Base-by-base conservation (phyloP, 2,888 invertebrate species). In the Homarus gammarus region DNA sequence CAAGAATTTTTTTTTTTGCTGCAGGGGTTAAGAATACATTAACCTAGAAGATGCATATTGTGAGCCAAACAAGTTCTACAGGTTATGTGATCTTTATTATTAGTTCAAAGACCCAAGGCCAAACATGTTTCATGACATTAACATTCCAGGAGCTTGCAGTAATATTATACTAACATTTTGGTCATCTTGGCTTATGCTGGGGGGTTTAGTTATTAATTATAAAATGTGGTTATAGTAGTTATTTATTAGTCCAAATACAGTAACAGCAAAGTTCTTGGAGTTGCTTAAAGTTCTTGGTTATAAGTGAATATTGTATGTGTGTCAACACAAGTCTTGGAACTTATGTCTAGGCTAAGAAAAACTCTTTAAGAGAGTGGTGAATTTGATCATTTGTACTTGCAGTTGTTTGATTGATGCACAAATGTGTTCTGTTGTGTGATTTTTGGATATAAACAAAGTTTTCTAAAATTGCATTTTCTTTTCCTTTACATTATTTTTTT, bases 351-450 rank as follows among this genome's bases (percentile, higher is more conserved):
- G 3, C 27, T 68, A 15, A 38, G 31, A 18, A 49, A 2, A 49
- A 27, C 3, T 49, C 27, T 27, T 78, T n/a, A n/a, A n/a, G 31
- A n/a, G 18, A 78, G 12, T 38, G 10, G 12, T 33, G 15, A 61
- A 36, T 51, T 36, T 27, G 31, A 27, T 38, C 0, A 22, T 33
- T 56, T 56, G 31, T 81, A 40, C n/a, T 40, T 79, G 86, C 79
- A 87, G 22, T 87, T 81, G 86, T 87, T 87, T 87, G 79, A 51
- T 56, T 70, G 36, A 36, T 87, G 86, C 86, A 87, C 86, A 87
- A 87, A 72, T 87, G 38, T 70, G 31, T 36, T 86, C n/a, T 38
- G 12, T 36, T 79, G 64, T 87, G 79, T 70, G 51, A 56, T 68
- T 81, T 79, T 87, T 70, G 51, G 70, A 36, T 72, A 72, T 70